A percentile compares a stretch with the other conserved stretches of the same genome.
Conservation (phyloP, 1,140 invertebrate species). For the Oscheius sp. region DNA sequence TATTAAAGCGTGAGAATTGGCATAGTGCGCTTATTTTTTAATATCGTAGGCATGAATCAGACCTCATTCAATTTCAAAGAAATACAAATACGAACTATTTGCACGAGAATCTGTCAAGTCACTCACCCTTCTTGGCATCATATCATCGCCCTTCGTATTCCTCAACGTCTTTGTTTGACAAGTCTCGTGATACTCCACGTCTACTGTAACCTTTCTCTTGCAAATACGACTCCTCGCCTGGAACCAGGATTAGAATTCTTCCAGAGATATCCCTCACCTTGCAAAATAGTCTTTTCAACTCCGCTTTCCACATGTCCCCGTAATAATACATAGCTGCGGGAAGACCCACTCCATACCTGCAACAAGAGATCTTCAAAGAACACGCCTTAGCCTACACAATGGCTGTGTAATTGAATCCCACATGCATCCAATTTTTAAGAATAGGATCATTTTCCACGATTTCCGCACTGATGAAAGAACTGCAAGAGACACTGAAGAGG, state of each 20-base stretch:
- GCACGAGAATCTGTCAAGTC: not conserved
- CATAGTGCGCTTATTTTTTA: too few species aligned
- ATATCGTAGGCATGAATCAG: too few species aligned
- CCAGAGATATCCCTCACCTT: too few species aligned
- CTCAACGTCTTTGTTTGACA: not conserved
- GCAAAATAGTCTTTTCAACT: not conserved
- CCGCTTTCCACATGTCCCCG: constrained; percentile 9
- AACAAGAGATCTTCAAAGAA: not conserved
- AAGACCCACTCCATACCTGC: constrained; percentile 23
- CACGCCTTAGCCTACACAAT: not conserved
- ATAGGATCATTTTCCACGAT: constrained; percentile 7
- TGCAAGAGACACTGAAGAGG: constrained; percentile 4
- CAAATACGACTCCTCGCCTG: too few species aligned
- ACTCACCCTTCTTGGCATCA: not conserved
- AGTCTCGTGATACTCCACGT: not conserved
- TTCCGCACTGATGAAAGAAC: constrained; percentile 4
- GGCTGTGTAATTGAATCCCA: constrained; percentile 25
- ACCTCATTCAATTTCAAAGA: too few species aligned
- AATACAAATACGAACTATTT: not conserved
- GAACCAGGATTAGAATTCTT: too few species aligned
- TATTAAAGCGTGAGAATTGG: too few species aligned
- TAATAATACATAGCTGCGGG: constrained; percentile 27
- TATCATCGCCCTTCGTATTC: not conserved
- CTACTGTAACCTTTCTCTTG: too few species aligned
- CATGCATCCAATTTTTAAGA: constrained; percentile 26